Conservation (phyloP, 1,140 invertebrate species). For the Brachionus rotundiformis region DNA sequence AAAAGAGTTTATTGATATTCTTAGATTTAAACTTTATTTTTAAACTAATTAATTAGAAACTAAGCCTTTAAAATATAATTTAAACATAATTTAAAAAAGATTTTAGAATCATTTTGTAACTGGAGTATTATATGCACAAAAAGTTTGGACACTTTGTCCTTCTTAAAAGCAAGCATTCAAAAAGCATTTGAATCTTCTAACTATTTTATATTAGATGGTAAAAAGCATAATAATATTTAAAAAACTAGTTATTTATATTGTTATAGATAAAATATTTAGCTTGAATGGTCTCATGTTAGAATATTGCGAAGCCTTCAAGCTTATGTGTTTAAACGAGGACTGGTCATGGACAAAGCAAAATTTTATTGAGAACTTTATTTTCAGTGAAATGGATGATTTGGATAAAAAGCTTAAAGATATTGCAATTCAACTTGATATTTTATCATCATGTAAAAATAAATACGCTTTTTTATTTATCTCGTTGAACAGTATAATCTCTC, state of each 20-base stretch:
- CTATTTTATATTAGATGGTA: slow-evolving; percentile 8
- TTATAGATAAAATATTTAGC: neutral
- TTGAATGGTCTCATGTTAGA: neutral
- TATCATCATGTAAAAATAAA: neutral
- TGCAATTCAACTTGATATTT: neutral
- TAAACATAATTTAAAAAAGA: neutral
- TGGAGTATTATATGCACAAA: neutral
- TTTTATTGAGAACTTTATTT: slow-evolving; percentile 8
- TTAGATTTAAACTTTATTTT: too few relatives aligned
- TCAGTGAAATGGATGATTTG: neutral
- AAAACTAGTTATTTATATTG: neutral
- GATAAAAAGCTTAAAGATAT: neutral
- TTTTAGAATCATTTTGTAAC: neutral
- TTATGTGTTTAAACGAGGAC: slow-evolving; percentile 25
- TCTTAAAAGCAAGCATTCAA: neutral
- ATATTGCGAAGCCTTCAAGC: slow-evolving; percentile 12
- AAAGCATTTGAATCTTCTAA: neutral
- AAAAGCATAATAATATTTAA: too few relatives aligned
- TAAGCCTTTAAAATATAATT: neutral
- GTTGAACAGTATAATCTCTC: neutral
- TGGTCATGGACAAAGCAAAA: slow-evolving; percentile 15
- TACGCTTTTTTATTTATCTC: neutral
- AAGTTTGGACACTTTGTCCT: neutral
- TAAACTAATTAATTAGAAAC: neutral
- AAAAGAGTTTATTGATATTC: too few relatives aligned